Conservation (phyloP, 2,113 vertebrate species). For the Melozone crissalis region DNA sequence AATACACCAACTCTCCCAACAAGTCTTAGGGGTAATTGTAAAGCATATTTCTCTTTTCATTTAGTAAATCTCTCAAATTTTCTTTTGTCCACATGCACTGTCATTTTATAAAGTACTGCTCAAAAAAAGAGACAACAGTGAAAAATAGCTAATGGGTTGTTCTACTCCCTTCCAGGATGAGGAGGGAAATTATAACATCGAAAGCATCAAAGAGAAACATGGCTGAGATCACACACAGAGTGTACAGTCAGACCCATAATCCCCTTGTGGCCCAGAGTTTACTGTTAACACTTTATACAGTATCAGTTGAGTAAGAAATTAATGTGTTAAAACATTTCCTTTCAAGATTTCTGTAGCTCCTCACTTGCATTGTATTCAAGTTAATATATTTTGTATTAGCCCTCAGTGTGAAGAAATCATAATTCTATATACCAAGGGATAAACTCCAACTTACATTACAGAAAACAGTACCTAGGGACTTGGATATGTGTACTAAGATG, state of each 20-base stretch:
- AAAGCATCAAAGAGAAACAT: not conserved
- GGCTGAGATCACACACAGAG: not conserved
- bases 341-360: constrained; percentile 7
- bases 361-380: not conserved
- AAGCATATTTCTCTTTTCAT: not conserved
- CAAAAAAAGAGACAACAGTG: not conserved
- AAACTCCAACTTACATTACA: constrained; percentile 7
- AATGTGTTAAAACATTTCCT: not conserved
- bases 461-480: not conserved
- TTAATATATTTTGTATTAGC: constrained; percentile 28
- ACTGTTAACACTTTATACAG: not conserved
- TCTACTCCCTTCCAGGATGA: not conserved
- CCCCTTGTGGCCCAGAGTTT: not conserved
- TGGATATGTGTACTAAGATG: not conserved
- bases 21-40: not conserved
- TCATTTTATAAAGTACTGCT: not conserved
- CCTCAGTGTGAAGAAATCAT: constrained; percentile 26
- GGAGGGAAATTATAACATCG: fast-evolving
- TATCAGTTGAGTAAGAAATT: too few species aligned
- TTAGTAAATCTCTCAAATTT: not conserved
- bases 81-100: not conserved
- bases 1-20: fast-evolving
- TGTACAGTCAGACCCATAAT: not conserved
- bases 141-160: not conserved
- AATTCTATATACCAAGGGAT: constrained; percentile 5